Evolutionary conservation across 2,797 vertebrate species (phyloP).

Genomic region (Pipistrellus nathusii): DNA sequence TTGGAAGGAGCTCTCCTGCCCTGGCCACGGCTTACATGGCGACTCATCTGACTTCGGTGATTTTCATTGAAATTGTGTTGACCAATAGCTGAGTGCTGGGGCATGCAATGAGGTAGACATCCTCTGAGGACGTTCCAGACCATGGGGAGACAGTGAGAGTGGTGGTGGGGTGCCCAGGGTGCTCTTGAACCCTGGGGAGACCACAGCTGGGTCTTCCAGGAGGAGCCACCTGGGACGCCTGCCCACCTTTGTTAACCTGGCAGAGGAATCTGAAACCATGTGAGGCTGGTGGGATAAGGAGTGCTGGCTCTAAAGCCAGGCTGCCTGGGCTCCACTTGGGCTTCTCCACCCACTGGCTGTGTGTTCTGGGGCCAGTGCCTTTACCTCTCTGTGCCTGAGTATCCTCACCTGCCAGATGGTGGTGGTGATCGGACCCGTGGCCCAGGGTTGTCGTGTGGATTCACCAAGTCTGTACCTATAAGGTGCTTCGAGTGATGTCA

Average conservation of each 20-base stretch:
- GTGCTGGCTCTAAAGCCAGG: neutral
- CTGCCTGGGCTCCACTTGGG: neutral
- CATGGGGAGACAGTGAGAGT: neutral
- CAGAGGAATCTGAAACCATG: rapidly evolving
- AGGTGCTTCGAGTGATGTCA: neutral
- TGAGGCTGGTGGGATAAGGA: rapidly evolving
- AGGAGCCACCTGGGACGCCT: neutral
- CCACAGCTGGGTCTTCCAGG: neutral
- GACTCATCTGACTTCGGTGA: no score
- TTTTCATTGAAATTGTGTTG: neutral
- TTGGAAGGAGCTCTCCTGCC: neutral
- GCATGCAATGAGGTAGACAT: neutral
- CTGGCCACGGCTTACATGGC: neutral
- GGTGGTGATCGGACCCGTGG: neutral
- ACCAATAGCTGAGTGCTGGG: neutral
- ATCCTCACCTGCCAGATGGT: neutral
- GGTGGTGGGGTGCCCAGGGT: neutral
- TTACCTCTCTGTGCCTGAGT: neutral
- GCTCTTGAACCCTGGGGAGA: neutral
- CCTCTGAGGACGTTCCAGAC: neutral
- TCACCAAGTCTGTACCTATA: rapidly evolving
- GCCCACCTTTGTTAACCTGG: neutral
- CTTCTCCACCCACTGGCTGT: neutral
- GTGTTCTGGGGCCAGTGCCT: neutral
- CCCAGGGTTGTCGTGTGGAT: neutral